Percentiles rank a stretch among this genome's conserved stretches.
These are phyloP conservation scores for Drosophila nr. perissopoda DNA, from an alignment of 2,888 invertebrate genomes.

Conservation along the genomic window DNA sequence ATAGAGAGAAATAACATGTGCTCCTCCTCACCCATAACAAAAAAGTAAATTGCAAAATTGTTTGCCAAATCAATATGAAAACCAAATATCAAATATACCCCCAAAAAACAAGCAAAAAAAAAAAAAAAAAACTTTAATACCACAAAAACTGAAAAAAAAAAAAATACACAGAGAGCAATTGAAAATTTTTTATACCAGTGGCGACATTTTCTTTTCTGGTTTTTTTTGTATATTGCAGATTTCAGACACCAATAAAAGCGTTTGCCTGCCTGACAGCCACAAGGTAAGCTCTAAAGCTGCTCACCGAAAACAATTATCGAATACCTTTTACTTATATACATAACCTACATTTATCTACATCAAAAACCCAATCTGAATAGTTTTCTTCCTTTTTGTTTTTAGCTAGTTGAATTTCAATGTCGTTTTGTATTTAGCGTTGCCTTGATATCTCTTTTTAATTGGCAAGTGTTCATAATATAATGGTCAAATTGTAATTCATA, in stretches of 20 bases:
- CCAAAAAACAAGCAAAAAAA: conserved; percentile 17
- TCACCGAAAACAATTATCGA: conserved; percentile 56
- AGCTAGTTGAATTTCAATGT: conserved; percentile 15
- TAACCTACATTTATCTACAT: conserved; percentile 29
- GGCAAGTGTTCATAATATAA: conserved; percentile 5
- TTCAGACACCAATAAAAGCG: conserved; percentile 85
- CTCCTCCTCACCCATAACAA: conserved; percentile 42
- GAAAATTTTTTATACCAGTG: conserved; percentile 72
- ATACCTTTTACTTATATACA: conserved; percentile 37
- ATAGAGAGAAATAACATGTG: conserved; percentile 46
- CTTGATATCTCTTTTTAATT: conserved; percentile 10
- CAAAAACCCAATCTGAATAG: conserved; percentile 16
- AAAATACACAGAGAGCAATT: conserved; percentile 54
- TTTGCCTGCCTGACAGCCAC: conserved; percentile 85
- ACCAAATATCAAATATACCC: conserved; percentile 28
- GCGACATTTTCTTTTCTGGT: conserved; percentile 82
- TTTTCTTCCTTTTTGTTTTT: background rate
- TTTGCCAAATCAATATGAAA: conserved; percentile 40
- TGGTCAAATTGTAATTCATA: conserved; percentile 1
- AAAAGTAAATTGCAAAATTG: conserved; percentile 24
- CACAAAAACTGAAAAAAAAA: conserved; percentile 23
- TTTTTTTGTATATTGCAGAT: conserved; percentile 83
- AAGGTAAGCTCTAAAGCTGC: conserved; percentile 82
- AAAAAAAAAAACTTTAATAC: conserved; percentile 11
- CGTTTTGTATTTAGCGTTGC: conserved; percentile 29